phyloP scores from a whole-genome alignment of 2,888 invertebrate species.

The Erynnis tages region DNA sequence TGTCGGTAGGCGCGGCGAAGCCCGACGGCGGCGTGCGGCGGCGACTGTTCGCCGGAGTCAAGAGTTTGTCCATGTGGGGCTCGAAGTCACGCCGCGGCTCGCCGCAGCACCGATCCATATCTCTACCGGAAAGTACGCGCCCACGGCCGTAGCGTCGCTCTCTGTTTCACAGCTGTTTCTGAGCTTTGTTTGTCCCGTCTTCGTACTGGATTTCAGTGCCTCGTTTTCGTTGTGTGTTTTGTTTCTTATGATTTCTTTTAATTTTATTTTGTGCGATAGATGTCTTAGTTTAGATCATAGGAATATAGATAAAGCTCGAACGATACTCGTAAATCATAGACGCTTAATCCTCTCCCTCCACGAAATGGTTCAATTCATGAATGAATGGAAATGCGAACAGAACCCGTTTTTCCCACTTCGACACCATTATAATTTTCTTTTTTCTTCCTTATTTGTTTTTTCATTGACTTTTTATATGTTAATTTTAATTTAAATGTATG shows the following conservation, averaged over 20 bases:
- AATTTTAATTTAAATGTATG: conserved; percentile 23
- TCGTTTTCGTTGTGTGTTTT: conserved; percentile 72
- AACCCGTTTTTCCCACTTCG: conserved; percentile 29
- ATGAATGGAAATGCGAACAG: conserved; percentile 32
- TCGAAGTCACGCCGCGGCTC: conserved; percentile 85
- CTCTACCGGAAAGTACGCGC: conserved; percentile 92
- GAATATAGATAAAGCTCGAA: conserved; percentile 70
- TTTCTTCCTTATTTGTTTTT: conserved; percentile 35
- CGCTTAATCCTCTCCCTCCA: conserved; percentile 66
- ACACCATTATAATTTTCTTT: conserved; percentile 30
- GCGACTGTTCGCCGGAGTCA: conserved; percentile 90
- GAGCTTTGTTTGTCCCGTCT: conserved; percentile 75
- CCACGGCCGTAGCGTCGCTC: conserved; percentile 69
- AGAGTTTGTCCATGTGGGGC: conserved; percentile 89
- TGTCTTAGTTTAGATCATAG: conserved; percentile 70
- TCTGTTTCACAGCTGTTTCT: conserved; percentile 66
- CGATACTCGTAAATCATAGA: conserved; percentile 54
- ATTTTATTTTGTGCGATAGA: conserved; percentile 66
- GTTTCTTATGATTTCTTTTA: conserved; percentile 56
- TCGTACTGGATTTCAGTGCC: conserved; percentile 64
- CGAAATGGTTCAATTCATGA: conserved; percentile 51
- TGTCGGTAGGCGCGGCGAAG: conserved; percentile 77
- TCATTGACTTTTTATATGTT: conserved; percentile 14
- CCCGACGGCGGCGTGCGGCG: conserved; percentile 86
- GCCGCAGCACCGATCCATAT: conserved; percentile 91